Evolutionary conservation across 2,797 vertebrate genomes (phyloP).

Genomic region (Pseudochaenichthys georgianus): DNA sequence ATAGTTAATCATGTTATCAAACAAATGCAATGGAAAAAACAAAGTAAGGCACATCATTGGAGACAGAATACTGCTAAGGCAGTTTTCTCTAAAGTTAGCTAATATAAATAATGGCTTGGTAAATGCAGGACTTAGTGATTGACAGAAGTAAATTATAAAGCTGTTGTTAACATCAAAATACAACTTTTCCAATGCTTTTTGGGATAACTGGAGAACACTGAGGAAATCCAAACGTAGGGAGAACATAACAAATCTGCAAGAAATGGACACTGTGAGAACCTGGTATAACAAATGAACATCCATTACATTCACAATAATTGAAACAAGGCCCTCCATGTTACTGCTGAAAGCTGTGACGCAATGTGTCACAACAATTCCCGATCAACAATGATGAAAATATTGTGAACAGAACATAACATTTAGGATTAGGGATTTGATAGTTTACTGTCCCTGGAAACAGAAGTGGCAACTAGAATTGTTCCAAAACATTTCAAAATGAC

Average conservation of each 20-base stretch:
- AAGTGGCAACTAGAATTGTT: slow-evolving; percentile 39
- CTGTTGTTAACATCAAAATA: slow-evolving; percentile 14
- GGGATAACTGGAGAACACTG: slow-evolving; percentile 65
- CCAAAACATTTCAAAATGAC: slow-evolving; percentile 46
- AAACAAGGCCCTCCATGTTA: slow-evolving; percentile 41
- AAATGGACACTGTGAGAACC: slow-evolving; percentile 26
- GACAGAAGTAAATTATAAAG: background rate
- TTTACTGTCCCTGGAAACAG: slow-evolving; percentile 33
- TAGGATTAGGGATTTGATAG: slow-evolving; percentile 30
- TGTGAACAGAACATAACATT: slow-evolving; percentile 20
- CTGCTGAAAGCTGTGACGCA: slow-evolving; percentile 48
- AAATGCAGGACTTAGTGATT: background rate
- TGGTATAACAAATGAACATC: slow-evolving; percentile 36
- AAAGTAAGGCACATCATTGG: background rate
- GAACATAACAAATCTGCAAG: slow-evolving; percentile 61
- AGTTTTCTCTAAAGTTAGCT: background rate
- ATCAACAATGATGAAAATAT: slow-evolving; percentile 34
- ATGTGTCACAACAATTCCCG: slow-evolving; percentile 29
- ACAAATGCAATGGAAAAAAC: background rate
- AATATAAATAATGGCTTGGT: too few species aligned
- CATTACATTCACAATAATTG: slow-evolving; percentile 26
- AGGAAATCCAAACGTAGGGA: slow-evolving; percentile 68
- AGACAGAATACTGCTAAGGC: background rate
- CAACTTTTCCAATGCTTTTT: slow-evolving; percentile 8
- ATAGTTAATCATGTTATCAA: background rate